Percentiles rank a stretch among this genome's conserved stretches.
Conservation (phyloP, 1,140 invertebrate species). For the Caenorhabditis tropicalis region DNA sequence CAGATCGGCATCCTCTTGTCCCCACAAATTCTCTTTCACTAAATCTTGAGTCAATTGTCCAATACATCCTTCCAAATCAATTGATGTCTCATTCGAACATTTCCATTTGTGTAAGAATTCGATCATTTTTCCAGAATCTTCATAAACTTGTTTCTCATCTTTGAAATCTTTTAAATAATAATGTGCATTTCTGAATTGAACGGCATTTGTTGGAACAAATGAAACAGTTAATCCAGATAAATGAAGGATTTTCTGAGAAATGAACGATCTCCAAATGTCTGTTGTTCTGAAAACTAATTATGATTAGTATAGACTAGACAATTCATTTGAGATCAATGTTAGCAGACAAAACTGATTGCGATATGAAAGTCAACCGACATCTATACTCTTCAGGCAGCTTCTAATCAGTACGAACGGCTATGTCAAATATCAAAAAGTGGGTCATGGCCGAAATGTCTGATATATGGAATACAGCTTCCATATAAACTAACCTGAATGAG, state of each 20-base stretch:
- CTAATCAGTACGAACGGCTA: no score
- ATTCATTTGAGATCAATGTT: no score
- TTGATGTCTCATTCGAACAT: neutral
- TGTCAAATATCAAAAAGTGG: no score
- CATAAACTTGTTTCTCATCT: conserved; percentile 44
- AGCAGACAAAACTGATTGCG: no score
- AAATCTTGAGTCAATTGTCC: neutral
- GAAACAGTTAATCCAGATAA: conserved; percentile 49
- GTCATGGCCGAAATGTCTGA: no score
- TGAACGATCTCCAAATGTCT: conserved; percentile 58
- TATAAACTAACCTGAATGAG: conserved; percentile 58
- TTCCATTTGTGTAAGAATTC: conserved; percentile 29
- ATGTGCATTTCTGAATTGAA: conserved; percentile 55
- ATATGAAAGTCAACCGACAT: no score
- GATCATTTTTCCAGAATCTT: conserved; percentile 31
- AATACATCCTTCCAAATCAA: neutral
- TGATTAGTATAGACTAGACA: no score
- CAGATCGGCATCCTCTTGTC: neutral
- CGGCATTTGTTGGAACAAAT: conserved; percentile 54
- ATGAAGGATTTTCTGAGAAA: conserved; percentile 58
- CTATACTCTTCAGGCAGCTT: no score
- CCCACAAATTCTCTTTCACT: neutral
- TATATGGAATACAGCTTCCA: no score
- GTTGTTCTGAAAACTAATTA: conserved; percentile 56
- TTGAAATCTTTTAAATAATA: conserved; percentile 57